Conservation (phyloP, 2,113 vertebrate species). For the Saccopteryx bilineata region DNA sequence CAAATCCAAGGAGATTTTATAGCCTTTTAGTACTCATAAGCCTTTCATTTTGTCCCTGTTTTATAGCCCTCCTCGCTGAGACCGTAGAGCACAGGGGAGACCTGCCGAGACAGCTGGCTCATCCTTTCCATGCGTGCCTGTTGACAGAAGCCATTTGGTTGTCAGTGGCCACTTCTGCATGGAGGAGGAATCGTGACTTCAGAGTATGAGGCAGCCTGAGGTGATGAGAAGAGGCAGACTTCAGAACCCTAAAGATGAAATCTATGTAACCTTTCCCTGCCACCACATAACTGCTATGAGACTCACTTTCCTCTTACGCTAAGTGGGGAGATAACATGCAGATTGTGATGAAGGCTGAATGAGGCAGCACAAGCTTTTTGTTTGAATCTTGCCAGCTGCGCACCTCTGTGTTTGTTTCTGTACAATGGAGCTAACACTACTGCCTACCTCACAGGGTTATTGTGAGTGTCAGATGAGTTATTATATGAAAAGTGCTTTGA, state of each 20-base stretch:
- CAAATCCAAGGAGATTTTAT: conserved; percentile 76
- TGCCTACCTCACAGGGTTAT: neutral
- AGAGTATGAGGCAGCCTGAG: neutral
- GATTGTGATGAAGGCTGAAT: neutral
- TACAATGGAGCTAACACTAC: neutral
- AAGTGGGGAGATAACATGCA: neutral
- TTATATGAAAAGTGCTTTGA: neutral
- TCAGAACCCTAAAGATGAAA: conserved; percentile 14
- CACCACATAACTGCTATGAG: neutral
- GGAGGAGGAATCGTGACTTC: neutral
- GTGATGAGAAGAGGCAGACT: neutral
- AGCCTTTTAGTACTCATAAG: conserved; percentile 73
- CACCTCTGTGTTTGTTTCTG: neutral
- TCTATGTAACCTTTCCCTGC: neutral
- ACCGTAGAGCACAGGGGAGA: conserved; percentile 31
- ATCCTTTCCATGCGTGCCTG: neutral
- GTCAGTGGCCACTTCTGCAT: conserved; percentile 59
- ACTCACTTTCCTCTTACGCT: neutral
- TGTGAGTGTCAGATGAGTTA: neutral
- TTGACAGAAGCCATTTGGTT: conserved; percentile 60
- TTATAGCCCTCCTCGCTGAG: conserved; percentile 68
- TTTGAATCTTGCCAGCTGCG: neutral
- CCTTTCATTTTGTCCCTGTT: conserved; percentile 70
- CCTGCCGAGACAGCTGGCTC: conserved; percentile 53
- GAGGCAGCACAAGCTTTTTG: neutral